Evolutionary conservation across 2,888 invertebrate genomes (phyloP), one percentile per base, ranked within the genome.

Genomic region (Trissoscelio sp.): DNA sequence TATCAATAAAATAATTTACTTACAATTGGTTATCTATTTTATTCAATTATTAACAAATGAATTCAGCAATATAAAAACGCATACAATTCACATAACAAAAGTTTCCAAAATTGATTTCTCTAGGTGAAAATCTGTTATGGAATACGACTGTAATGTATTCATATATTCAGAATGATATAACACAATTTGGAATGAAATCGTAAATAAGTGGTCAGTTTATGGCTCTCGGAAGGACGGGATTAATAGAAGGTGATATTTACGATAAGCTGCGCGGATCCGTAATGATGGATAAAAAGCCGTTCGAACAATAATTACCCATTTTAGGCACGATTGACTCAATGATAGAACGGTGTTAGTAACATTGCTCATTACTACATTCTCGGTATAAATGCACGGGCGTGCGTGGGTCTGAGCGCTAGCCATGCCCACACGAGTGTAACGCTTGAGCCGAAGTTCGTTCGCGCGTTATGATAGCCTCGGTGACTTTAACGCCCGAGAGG

Each of bases 221-320:
- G 24, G 37, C 34, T 51, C 22, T 22, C 28, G 22, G 51, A 64
- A 64, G 22, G 51, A 51, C 34, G 51, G 22, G 42, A 20, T 55
- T 31, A 67, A 44, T 55, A 5, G 57, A 70, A 58, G 24, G 37
- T 24, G 34, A 34, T 34, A 9, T 67, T 57, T 46, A 57, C 34
- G 58, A 72, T 39, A 60, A 58, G 11, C 48, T 44, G 7, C 53
- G 14, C 9, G 42, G 44, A 57, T 46, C 18, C 31, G 39, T 22
- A 66, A 72, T 12, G 53, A 31, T 14, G 42, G 80, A 58, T 72
- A 74, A 82, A 69, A 70, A 73, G 64, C 44, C 42, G 70, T 20
- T 39, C 16, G 22, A 39, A 28, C 46, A 39, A 46, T 72, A 81
- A 84, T 83, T 84, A 80, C 28, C 82, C 81, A 83, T 83, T 83